Conservation (phyloP, 1,140 invertebrate species). For the Neodiprion lecontei region DNA sequence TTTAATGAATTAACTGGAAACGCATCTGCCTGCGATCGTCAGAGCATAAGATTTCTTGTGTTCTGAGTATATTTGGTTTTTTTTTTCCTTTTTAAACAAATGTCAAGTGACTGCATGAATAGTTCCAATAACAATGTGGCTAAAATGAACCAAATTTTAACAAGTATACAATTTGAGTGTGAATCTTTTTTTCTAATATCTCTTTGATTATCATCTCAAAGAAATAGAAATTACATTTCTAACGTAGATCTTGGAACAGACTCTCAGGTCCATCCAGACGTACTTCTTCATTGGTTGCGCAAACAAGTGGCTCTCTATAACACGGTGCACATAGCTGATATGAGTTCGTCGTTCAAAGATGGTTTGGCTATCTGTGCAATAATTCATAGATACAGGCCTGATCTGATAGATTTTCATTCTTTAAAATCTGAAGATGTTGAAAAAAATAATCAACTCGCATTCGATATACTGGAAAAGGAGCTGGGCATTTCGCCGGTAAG, state of each 20-base stretch:
- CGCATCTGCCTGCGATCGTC: not conserved
- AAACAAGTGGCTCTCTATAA: constrained; percentile 74
- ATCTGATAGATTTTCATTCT: constrained; percentile 78
- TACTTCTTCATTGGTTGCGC: constrained; percentile 78
- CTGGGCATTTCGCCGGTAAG: constrained; percentile 76
- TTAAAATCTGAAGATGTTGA: constrained; percentile 70
- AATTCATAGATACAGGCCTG: constrained; percentile 85
- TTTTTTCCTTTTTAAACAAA: not conserved
- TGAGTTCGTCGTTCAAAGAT: constrained; percentile 76
- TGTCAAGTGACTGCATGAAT: not conserved
- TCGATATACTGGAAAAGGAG: constrained; percentile 82
- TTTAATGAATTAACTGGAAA: not conserved
- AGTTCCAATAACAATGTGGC: not conserved
- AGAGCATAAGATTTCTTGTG: not conserved
- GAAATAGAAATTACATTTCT: constrained; percentile 1
- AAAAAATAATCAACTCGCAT: constrained; percentile 82
- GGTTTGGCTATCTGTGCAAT: constrained; percentile 85
- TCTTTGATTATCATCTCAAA: not conserved
- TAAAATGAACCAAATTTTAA: not conserved
- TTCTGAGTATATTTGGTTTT: not conserved
- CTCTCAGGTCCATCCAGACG: constrained; percentile 74
- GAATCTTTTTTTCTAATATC: constrained; percentile 10
- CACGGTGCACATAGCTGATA: constrained; percentile 71
- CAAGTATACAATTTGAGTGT: constrained; percentile 12
- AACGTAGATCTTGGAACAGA: constrained; percentile 51